phyloP scores from a whole-genome alignment of 2,888 invertebrate species.

The Amphimallon solstitiale region DNA sequence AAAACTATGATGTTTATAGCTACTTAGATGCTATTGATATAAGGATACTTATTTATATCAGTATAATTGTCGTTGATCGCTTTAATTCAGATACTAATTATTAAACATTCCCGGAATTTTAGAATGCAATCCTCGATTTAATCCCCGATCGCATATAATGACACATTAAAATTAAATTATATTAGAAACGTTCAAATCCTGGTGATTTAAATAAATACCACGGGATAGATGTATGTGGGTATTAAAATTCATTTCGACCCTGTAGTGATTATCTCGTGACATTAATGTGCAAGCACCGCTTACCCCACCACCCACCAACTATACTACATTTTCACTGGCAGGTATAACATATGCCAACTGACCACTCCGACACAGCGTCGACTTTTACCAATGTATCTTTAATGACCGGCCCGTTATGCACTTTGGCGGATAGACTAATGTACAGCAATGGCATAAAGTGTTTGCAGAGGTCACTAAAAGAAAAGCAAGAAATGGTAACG shows the following conservation, averaged over 20 bases:
- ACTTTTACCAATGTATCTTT: constrained; percentile 23
- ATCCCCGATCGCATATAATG: neutral
- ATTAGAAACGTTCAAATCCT: neutral
- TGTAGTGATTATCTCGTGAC: constrained; percentile 17
- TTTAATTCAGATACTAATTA: too few species aligned
- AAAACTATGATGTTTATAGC: too few species aligned
- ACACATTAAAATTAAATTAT: constrained; percentile 10
- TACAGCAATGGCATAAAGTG: constrained; percentile 1
- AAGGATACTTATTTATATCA: too few species aligned
- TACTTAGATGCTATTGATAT: too few species aligned
- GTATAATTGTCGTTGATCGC: too few species aligned
- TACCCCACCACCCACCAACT: neutral
- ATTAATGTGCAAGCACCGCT: constrained; percentile 15
- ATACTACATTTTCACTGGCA: constrained; percentile 14
- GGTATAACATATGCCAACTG: constrained; percentile 28
- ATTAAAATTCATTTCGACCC: constrained; percentile 24
- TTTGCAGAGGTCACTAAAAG: neutral
- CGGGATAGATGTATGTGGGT: neutral
- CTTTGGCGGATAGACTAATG: constrained; percentile 7
- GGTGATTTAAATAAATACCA: neutral
- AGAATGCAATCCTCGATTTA: too few species aligned
- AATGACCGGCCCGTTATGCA: constrained; percentile 26
- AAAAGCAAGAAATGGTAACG: neutral
- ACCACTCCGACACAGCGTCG: constrained; percentile 15
- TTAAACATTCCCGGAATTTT: too few species aligned